phyloP scores from a whole-genome alignment of 2,797 vertebrate genomes.

The Rhinophrynus dorsalis region DNA sequence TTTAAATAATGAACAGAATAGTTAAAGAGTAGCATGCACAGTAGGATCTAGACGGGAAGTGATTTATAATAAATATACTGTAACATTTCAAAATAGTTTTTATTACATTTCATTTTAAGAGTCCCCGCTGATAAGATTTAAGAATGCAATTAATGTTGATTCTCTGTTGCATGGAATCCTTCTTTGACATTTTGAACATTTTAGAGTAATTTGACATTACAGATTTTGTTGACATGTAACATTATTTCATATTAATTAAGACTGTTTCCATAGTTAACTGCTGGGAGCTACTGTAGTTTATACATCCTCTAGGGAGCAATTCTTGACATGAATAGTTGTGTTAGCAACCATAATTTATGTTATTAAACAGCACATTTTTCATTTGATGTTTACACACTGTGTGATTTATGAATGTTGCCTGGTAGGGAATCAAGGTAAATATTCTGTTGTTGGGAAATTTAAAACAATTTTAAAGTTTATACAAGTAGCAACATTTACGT shows the following conservation, averaged over 20 bases:
- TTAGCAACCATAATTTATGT: conserved; percentile 46
- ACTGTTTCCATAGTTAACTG: conserved; percentile 45
- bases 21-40: conserved; percentile 18
- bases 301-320: conserved; percentile 34
- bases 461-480: conserved; percentile 24
- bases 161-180: conserved; percentile 29
- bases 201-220: conserved; percentile 40
- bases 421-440: conserved; percentile 24
- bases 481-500: background rate
- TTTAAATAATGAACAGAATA: conserved; percentile 26
- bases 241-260: conserved; percentile 50
- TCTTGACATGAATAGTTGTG: conserved; percentile 42
- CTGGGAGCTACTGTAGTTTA: conserved; percentile 44
- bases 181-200: conserved; percentile 38
- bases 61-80: conserved; percentile 37
- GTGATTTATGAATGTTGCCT: conserved; percentile 42
- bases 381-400: conserved; percentile 47
- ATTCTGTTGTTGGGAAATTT: conserved; percentile 19
- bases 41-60: conserved; percentile 16
- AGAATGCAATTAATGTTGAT: conserved; percentile 42
- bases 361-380: conserved; percentile 46
- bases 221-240: conserved; percentile 45
- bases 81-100: conserved; percentile 35
- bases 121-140: conserved; percentile 41
- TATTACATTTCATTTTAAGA: conserved; percentile 41